Evolutionary conservation across 2,113 vertebrate species (phyloP).

Genomic region (Chloropsis hardwickii): DNA sequence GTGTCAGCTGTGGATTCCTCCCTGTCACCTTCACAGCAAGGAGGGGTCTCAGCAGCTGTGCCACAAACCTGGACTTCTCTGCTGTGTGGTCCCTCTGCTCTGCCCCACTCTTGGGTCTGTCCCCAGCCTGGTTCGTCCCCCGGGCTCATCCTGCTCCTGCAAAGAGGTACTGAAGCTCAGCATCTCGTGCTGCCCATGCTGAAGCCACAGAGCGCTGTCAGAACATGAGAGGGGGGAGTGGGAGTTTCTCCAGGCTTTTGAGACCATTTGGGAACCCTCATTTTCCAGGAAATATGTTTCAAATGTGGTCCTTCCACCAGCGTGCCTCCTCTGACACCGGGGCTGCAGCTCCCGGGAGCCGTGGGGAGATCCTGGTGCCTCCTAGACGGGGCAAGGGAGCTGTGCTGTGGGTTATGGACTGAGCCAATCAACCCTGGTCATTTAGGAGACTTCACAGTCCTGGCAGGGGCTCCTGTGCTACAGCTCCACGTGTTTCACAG

Average conservation of each 20-base stretch:
- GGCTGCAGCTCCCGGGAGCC: background rate
- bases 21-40: background rate
- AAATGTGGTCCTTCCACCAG: background rate
- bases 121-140: background rate
- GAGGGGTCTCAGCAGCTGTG: slow-evolving; percentile 34
- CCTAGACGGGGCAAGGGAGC: fast-evolving
- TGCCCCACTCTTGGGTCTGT: background rate
- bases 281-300: background rate
- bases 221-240: background rate
- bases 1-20: slow-evolving; percentile 57
- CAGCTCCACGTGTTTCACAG: background rate
- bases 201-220: background rate
- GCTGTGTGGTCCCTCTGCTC: background rate
- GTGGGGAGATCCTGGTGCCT: background rate
- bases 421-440: background rate
- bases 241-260: background rate
- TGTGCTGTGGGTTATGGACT: background rate
- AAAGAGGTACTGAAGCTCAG: background rate
- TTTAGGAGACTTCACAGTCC: background rate
- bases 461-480: background rate
- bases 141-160: background rate
- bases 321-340: background rate
- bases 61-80: background rate
- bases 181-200: fast-evolving
- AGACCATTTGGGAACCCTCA: slow-evolving; percentile 1